phyloP scores from a whole-genome alignment of 1,140 invertebrate genomes.

The Zaprionus kolodkinae region DNA sequence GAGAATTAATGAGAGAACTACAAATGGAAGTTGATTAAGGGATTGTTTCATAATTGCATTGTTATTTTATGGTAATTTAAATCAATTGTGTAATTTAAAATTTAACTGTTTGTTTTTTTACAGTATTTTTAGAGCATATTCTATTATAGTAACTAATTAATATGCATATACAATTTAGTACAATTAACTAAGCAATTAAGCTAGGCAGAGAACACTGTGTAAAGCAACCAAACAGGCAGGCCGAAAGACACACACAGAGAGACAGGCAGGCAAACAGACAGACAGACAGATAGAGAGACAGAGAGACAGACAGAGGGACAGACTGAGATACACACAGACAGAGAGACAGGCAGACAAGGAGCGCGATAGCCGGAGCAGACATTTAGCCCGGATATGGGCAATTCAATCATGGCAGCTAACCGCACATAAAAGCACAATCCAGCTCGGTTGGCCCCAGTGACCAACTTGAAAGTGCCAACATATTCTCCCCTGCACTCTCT shows the following conservation, averaged over 20 bases:
- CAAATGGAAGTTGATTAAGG: neutral
- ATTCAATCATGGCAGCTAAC: slow-evolving; percentile 45
- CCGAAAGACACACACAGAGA: neutral
- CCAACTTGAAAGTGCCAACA: slow-evolving; percentile 24
- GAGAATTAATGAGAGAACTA: neutral
- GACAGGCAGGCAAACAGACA: neutral
- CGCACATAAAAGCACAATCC: slow-evolving; percentile 30
- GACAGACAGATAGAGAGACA: neutral
- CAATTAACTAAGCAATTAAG: too few species aligned
- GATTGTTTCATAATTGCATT: neutral
- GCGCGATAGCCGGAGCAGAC: too few species aligned
- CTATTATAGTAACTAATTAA: neutral
- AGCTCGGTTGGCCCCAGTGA: slow-evolving; percentile 9
- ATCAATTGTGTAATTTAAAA: neutral
- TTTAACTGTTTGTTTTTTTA: too few species aligned
- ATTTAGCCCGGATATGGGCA: slow-evolving; percentile 21
- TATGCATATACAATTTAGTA: neutral
- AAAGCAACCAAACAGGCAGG: neutral
- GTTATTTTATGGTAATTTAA: neutral
- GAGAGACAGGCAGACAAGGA: neutral
- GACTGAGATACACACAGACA: neutral
- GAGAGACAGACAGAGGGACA: neutral
- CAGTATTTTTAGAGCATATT: too few species aligned
- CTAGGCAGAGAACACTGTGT: neutral
- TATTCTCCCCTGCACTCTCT: slow-evolving; percentile 11